A percentile compares a stretch with the other conserved stretches of the same genome.
Evolutionary conservation across 2,888 invertebrate species (phyloP).

Genomic region (Cerastis rubricosa): DNA sequence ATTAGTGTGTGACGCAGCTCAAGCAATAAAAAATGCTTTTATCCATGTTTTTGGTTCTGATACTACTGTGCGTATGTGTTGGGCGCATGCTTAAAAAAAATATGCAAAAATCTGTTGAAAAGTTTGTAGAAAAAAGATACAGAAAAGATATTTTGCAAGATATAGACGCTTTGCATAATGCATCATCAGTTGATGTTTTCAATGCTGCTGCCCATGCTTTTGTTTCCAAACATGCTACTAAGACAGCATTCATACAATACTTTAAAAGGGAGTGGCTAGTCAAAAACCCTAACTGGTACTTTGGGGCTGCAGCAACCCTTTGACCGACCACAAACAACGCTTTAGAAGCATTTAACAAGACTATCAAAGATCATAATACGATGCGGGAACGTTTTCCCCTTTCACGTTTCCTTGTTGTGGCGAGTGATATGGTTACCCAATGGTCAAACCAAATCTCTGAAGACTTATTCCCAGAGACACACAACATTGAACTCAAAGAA

Average conservation of each 20-base stretch:
- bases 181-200: slow-evolving; percentile 38
- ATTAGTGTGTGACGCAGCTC: slow-evolving; percentile 1
- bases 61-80: too few relatives aligned
- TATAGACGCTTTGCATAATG: slow-evolving; percentile 47
- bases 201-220: slow-evolving; percentile 43
- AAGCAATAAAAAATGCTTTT: slow-evolving; percentile 29
- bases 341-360: slow-evolving; percentile 31
- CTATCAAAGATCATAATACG: slow-evolving; percentile 26
- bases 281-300: slow-evolving; percentile 17
- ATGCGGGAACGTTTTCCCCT: slow-evolving; percentile 32
- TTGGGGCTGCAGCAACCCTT: too few relatives aligned
- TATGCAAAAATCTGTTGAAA: slow-evolving; percentile 9
- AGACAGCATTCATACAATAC: slow-evolving; percentile 47
- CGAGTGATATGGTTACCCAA: slow-evolving; percentile 37
- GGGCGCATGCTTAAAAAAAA: too few relatives aligned
- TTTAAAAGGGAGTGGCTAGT: slow-evolving; percentile 45
- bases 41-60: too few relatives aligned
- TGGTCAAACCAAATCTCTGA: slow-evolving; percentile 36
- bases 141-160: slow-evolving; percentile 41
- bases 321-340: neutral
- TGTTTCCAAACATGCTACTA: slow-evolving; percentile 29
- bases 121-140: slow-evolving; percentile 36
- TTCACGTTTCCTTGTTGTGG: slow-evolving; percentile 47
- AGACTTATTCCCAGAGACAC: slow-evolving; percentile 29
- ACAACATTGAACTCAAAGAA: slow-evolving; percentile 36